Base-by-base conservation (phyloP, 2,888 invertebrate species). In the Lottia scabra region DNA sequence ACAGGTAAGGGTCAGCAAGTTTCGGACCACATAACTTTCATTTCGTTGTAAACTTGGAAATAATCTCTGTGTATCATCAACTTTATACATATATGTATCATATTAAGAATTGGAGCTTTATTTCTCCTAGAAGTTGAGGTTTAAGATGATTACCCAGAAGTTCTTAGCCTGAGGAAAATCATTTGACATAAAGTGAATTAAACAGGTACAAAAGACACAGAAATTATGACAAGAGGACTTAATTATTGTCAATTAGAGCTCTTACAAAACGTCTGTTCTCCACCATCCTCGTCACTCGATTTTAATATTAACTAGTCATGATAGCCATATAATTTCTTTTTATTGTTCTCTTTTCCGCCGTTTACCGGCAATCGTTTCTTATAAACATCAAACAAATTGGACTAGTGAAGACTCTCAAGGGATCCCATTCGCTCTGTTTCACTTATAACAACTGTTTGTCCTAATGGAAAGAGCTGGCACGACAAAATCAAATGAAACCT, bases 361-460 rank as follows among this genome's bases (percentile, higher is more conserved):
- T 56, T 56, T 56, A 56, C 10, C 56, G 56, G 23, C 56, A 19
- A 56, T 56, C 56, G 56, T 56, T 56, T 56, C 56, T 56, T 56
- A 56, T 56, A 56, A 56, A 19, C 56, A 56, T 56, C 56, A 56
- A 56, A 56, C 23, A 56, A 56, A 56, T 56, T 56, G 56, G 56
- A 56, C 56, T 56, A 56, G 56, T 56, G 56, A 56, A 56, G 56
- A 56, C 56, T 56, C 56, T 56, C 56, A 56, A 56, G 56, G 56
- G 56, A 56, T 56, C 56, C 56, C 56, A 56, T 56, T 56, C 56
- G 56, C 56, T 56, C 56, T 23, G 56, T 56, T 56, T 56, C 56
- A 56, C 23, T 56, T 56, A 23, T 56, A 56, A 56, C 56, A 56
- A 56, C 56, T 12, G 56, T 56, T 56, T 56, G 56, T 56, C 56